Base-by-base conservation (phyloP, 2,888 invertebrate species). In the Drosophila maculinotata region DNA sequence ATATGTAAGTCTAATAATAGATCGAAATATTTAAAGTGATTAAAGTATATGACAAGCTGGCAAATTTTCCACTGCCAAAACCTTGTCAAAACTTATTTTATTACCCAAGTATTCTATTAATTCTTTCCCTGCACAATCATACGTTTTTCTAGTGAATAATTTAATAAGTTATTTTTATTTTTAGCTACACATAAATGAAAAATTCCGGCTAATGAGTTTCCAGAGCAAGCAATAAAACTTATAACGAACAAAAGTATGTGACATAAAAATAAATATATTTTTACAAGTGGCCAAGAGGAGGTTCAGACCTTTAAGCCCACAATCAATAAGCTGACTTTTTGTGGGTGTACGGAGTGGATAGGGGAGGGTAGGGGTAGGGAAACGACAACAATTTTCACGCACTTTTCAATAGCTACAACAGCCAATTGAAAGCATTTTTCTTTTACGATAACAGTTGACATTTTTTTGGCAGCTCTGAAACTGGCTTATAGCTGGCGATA, bases 381-480 rank as follows among this genome's bases (percentile, higher is more conserved):
- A 8, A 10, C 7, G 15, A 45, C 10, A 31, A 30, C 63, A 31
- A 35, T 74, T 73, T 58, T 35, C 71, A 73, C 53, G 26, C 63
- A 64, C 20, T 64, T 53, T 42, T 47, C 64, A 64, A 41, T 58
- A 8, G 58, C 39, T 47, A 12, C 14, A 58, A 48, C 26, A 42
- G 47, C 25, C 60, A 70, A 58, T 72, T 39, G 63, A 54, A 54
- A 69, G 45, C 41, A 56, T 64, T 63, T 63, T 54, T 31, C 54
- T 56, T 64, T 72, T 72, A 74, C 68, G 58, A 58, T 54, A 58
- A 52, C 28, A 47, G 56, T 38, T 68, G 74, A 58, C 57, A 49
- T 58, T 45, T 63, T 48, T n/a, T n/a, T n/a, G 30, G 33, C 38
- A 23, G 20, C n/a, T n/a, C n/a, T 38, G 38, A 17, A 36, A 56